phyloP scores from a whole-genome alignment of 2,113 vertebrate genomes.

The Antechinus flavipes region DNA sequence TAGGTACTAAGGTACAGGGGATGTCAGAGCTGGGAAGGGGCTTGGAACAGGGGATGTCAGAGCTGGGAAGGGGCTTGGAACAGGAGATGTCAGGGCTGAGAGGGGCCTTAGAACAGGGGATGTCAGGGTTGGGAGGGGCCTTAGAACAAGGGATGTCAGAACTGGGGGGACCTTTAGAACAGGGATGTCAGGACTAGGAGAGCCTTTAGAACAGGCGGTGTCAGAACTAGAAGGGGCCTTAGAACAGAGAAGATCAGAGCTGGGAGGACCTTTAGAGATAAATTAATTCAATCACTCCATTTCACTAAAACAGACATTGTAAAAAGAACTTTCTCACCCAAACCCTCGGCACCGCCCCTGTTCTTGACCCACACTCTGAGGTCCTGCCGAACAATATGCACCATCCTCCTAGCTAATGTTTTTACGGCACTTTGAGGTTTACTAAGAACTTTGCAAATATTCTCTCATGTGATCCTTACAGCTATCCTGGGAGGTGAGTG shows the following conservation, averaged over 20 bases:
- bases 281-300: too few species aligned
- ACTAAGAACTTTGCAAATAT: background rate
- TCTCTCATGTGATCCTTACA: background rate
- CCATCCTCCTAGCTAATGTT: background rate
- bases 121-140: too few species aligned
- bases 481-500: background rate
- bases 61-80: background rate
- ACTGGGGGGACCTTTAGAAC: too few species aligned
- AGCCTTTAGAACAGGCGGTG: background rate
- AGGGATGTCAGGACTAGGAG: too few species aligned
- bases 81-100: too few species aligned
- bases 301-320: background rate
- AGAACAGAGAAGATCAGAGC: too few species aligned
- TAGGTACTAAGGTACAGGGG: background rate
- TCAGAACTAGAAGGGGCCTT: background rate
- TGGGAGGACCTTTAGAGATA: background rate
- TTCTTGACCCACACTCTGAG: background rate
- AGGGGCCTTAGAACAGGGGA: too few species aligned
- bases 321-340: background rate
- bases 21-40: background rate
- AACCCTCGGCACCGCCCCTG: background rate
- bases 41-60: background rate
- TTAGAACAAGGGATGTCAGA: too few species aligned
- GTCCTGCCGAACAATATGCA: background rate
- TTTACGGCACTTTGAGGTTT: background rate